phyloP scores from a whole-genome alignment of 2,113 vertebrate genomes.

The Myiopsitta monachus region DNA sequence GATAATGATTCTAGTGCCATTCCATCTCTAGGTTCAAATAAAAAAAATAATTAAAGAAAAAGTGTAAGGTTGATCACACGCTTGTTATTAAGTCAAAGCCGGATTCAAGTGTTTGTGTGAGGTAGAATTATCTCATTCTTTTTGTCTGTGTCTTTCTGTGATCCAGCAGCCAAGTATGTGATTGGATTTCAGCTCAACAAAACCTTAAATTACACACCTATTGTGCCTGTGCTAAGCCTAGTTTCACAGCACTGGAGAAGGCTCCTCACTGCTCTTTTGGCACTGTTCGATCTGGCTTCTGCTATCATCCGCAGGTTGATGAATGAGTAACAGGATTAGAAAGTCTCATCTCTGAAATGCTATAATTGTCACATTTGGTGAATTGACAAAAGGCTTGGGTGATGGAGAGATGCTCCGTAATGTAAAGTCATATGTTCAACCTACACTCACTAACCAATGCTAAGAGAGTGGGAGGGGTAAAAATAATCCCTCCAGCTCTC shows the following conservation, averaged over 20 bases:
- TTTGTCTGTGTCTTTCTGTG: conserved; percentile 89
- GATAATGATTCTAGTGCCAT: background rate
- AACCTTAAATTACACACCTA: conserved; percentile 99
- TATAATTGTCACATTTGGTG: conserved; percentile 80
- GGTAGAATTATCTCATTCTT: conserved; percentile 86
- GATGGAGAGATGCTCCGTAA: conserved; percentile 68
- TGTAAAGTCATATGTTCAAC: conserved; percentile 61
- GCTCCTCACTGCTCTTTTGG: conserved; percentile 82
- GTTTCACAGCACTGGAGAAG: conserved; percentile 86
- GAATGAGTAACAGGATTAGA: conserved; percentile 95
- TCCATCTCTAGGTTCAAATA: conserved; percentile 14
- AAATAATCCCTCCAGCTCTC: conserved; percentile 3
- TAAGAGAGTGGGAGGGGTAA: conserved; percentile 57
- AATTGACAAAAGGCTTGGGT: conserved; percentile 74
- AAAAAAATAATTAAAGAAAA: conserved; percentile 35
- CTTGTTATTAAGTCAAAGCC: conserved; percentile 76
- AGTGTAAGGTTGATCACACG: conserved; percentile 76
- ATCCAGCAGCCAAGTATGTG: conserved; percentile 99
- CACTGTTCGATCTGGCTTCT: conserved; percentile 79
- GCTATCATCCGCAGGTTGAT: conserved; percentile 85
- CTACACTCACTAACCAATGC: conserved; percentile 26
- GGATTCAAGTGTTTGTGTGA: conserved; percentile 82
- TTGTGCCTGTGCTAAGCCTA: conserved; percentile 91
- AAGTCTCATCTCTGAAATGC: conserved; percentile 79
- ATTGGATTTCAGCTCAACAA: conserved; percentile 99